Evolutionary conservation across 2,797 vertebrate genomes (phyloP).

Genomic region (Chelmon rostratus): DNA sequence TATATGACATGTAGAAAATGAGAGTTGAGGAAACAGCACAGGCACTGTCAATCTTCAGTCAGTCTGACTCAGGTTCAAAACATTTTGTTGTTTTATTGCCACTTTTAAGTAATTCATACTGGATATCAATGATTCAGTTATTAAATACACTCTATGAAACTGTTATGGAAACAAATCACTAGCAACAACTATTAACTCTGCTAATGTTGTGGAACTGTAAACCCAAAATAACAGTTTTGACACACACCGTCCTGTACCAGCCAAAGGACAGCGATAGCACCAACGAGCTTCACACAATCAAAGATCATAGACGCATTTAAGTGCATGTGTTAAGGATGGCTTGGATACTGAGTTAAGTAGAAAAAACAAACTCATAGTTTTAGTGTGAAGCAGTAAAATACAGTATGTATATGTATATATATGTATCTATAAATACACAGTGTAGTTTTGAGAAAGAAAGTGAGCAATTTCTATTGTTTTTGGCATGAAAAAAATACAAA

Average conservation of each 20-base stretch:
- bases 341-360: not conserved
- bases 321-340: not conserved
- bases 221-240: conserved; percentile 4
- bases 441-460: not conserved
- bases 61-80: not conserved
- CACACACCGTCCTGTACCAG: conserved; percentile 22
- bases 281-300: conserved; percentile 5
- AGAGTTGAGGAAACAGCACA: not conserved
- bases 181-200: not conserved
- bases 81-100: conserved; percentile 11
- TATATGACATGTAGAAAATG: too few species aligned
- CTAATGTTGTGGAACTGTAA: not conserved
- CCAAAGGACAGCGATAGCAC: conserved; percentile 38
- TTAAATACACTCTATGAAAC: conserved; percentile 12
- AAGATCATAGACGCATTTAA: not conserved
- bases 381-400: not conserved
- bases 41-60: not conserved
- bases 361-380: not conserved
- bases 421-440: not conserved
- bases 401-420: too few species aligned
- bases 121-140: conserved; percentile 11
- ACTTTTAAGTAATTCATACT: not conserved
- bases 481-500: conserved; percentile 17
- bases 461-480: not conserved
- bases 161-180: not conserved